Evolutionary conservation across 2,888 invertebrate genomes (phyloP).

Genomic region (Arge pagana): DNA sequence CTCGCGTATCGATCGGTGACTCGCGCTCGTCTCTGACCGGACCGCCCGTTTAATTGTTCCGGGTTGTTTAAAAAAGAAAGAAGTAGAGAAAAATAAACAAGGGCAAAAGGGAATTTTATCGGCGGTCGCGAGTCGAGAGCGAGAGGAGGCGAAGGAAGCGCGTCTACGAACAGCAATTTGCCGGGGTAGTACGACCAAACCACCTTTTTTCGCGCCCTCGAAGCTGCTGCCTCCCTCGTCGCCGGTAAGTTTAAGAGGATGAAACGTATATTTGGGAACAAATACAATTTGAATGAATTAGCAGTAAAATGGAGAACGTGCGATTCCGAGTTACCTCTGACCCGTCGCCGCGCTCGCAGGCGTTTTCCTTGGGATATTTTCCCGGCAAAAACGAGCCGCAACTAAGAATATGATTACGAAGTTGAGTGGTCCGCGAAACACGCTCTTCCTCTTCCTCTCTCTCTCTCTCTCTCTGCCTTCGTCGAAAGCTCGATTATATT

Average conservation of each 20-base stretch:
- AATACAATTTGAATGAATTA: slow-evolving; percentile 57
- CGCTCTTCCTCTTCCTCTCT: neutral
- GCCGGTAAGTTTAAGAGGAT: slow-evolving; percentile 25
- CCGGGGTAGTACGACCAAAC: slow-evolving; percentile 24
- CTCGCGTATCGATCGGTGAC: too few species aligned
- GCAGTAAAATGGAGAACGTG: slow-evolving; percentile 52
- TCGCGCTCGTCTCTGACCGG: too few species aligned
- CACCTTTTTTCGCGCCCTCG: slow-evolving; percentile 11
- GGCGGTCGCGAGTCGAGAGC: slow-evolving; percentile 19
- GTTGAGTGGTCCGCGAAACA: neutral
- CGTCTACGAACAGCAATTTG: slow-evolving; percentile 30
- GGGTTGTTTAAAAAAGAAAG: too few species aligned
- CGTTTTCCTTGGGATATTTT: neutral
- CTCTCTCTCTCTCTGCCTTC: neutral
- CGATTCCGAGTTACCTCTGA: slow-evolving; percentile 45
- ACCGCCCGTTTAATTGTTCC: too few species aligned
- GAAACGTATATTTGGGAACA: slow-evolving; percentile 51
- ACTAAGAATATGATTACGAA: neutral
- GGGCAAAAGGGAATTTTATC: too few species aligned
- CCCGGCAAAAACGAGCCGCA: neutral
- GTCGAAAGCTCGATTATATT: too few species aligned
- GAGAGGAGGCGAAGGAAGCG: slow-evolving; percentile 23
- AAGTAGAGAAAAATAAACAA: too few species aligned
- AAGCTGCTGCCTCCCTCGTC: neutral
- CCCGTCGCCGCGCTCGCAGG: slow-evolving; percentile 26